Evolutionary conservation across 2,113 vertebrate species (phyloP).

Genomic region (Kobus ellipsiprymnus): DNA sequence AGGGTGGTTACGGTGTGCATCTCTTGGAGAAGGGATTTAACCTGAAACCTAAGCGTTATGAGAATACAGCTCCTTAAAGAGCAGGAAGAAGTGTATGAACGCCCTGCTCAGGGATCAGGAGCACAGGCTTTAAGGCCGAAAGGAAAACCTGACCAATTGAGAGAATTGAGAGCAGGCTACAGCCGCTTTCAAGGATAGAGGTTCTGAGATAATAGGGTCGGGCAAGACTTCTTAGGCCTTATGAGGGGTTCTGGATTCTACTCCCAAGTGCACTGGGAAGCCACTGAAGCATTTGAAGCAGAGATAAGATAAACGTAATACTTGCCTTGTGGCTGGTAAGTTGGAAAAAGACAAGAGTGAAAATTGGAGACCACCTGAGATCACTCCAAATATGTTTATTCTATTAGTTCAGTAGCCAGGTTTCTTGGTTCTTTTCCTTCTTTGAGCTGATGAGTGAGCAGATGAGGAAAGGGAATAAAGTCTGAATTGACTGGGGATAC

Average conservation of each 20-base stretch:
- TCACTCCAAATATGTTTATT: not conserved
- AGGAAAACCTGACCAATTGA: not conserved
- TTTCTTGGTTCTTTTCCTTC: not conserved
- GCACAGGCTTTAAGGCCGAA: not conserved
- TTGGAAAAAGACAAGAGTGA: not conserved
- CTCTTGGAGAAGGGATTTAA: not conserved
- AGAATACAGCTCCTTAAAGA: not conserved
- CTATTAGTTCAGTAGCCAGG: not conserved
- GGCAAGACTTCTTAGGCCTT: not conserved
- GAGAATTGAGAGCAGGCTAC: not conserved
- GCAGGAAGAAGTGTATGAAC: not conserved
- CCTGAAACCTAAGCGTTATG: not conserved
- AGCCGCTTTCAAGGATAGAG: not conserved
- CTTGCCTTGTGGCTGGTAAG: not conserved
- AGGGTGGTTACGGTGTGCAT: not conserved
- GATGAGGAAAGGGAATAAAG: not conserved
- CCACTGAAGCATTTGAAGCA: not conserved
- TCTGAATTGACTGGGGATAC: not conserved
- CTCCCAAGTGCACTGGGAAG: not conserved
- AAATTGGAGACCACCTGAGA: not conserved
- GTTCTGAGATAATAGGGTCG: not conserved
- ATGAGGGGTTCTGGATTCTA: not conserved
- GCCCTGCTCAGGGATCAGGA: not conserved
- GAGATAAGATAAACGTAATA: not conserved
- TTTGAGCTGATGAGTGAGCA: not conserved